A percentile compares a stretch with the other conserved stretches of the same genome.
These are phyloP conservation scores for Hiodon tergisus DNA, from an alignment of 2,113 vertebrate species.

Conservation along the genomic window DNA sequence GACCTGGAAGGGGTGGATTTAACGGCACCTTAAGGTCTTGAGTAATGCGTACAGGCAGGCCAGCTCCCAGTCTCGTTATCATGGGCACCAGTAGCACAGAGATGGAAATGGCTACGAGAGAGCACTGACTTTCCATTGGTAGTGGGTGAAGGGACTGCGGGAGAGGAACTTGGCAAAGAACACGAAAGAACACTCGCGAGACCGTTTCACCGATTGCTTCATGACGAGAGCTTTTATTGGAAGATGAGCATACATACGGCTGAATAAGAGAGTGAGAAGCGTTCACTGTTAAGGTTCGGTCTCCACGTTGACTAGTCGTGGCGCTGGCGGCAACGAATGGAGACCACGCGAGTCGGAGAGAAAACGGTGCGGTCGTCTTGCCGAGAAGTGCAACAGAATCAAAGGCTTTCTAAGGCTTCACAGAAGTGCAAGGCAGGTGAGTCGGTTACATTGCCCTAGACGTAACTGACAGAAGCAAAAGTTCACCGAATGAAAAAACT, in stretches of 20 bases:
- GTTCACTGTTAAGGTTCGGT: slow-evolving; percentile 57
- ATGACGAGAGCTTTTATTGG: slow-evolving; percentile 63
- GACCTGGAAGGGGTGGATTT: too few species aligned
- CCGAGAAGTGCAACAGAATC: slow-evolving; percentile 47
- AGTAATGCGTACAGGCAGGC: too few species aligned
- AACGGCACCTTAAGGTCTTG: too few species aligned
- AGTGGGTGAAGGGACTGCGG: neutral
- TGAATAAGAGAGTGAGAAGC: slow-evolving; percentile 56
- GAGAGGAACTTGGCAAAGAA: neutral
- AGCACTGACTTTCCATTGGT: too few species aligned
- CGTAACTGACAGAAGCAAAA: slow-evolving; percentile 47
- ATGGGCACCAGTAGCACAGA: too few species aligned
- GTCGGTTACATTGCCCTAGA: slow-evolving; percentile 43
- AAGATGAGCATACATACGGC: slow-evolving; percentile 61
- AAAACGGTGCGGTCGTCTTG: slow-evolving; percentile 25
- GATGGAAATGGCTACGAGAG: neutral
- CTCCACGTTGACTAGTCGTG: slow-evolving; percentile 56
- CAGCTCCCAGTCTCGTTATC: too few species aligned
- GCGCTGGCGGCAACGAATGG: slow-evolving; percentile 48
- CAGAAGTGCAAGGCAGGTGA: slow-evolving; percentile 38
- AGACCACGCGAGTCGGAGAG: slow-evolving; percentile 19
- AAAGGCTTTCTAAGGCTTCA: slow-evolving; percentile 52
- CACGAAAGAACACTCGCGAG: neutral
- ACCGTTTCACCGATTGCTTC: slow-evolving; percentile 39
- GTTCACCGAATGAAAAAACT: slow-evolving; percentile 51